These are phyloP conservation scores for Rhinogobius similis DNA, from an alignment of 2,113 vertebrate genomes.

Conservation along the genomic window DNA sequence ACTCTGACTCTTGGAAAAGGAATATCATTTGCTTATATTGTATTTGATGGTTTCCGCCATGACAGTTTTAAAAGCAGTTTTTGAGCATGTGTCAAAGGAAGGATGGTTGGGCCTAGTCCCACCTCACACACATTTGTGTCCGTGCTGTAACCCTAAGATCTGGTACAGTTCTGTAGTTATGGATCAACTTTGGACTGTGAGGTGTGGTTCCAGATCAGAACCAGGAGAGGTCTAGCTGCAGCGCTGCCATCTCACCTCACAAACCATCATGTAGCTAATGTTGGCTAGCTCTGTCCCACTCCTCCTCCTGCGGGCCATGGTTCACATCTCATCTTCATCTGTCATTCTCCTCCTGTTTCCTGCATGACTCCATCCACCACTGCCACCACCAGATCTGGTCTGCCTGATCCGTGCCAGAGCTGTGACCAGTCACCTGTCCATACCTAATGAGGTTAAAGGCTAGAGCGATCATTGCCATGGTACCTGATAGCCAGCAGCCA, in stretches of 20 bases:
- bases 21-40: no score
- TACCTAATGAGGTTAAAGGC: no score
- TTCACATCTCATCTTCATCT: neutral
- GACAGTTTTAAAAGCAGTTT: no score
- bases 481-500: neutral
- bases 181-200: conserved; percentile 80
- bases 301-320: no score
- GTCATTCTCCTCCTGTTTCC: conserved; percentile 3
- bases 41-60: no score
- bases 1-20: no score
- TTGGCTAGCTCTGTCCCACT: neutral
- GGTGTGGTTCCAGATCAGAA: conserved; percentile 36
- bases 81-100: no score
- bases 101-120: no score
- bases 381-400: neutral
- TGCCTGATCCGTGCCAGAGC: neutral
- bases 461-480: no score
- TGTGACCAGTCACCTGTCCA: no score
- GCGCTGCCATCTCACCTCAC: neutral
- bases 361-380: conserved; percentile 7
- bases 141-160: conserved; percentile 27
- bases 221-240: neutral
- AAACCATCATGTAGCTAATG: neutral
- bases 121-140: neutral
- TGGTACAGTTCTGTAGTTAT: conserved; percentile 66